phyloP scores from a whole-genome alignment of 2,113 vertebrate genomes.

The Hippocampus comes region DNA sequence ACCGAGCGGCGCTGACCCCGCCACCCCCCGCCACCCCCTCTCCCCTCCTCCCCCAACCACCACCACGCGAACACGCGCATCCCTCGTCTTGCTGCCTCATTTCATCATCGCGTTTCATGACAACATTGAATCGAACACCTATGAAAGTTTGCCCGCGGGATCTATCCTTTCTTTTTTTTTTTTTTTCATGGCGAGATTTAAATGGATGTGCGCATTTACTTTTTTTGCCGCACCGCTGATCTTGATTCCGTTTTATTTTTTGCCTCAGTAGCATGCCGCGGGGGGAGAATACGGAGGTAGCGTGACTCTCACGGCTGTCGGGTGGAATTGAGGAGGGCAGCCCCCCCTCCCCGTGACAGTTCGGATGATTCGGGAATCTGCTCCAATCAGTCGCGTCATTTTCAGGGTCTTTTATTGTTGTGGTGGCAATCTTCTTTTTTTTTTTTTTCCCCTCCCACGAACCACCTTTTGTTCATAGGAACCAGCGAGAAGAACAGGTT shows the following conservation, averaged over 20 bases:
- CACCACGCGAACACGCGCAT: conserved; percentile 5
- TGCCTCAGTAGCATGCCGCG: conserved; percentile 42
- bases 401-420: conserved; percentile 54
- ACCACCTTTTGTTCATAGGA: conserved; percentile 28
- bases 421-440: conserved; percentile 47
- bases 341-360: neutral
- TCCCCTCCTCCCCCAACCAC: neutral
- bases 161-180: neutral
- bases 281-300: conserved; percentile 33
- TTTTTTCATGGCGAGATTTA: conserved; percentile 28
- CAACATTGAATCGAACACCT: conserved; percentile 24
- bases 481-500: conserved; percentile 34
- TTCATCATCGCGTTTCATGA: conserved; percentile 36
- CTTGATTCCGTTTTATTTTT: conserved; percentile 3
- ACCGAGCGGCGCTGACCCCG: conserved; percentile 4
- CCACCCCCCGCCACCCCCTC: neutral
- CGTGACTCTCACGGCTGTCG: conserved; percentile 45
- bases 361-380: conserved; percentile 18
- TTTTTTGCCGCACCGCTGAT: conserved; percentile 40
- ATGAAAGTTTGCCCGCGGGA: conserved; percentile 24
- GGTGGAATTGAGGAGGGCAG: conserved; percentile 23
- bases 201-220: conserved; percentile 36
- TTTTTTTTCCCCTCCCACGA: conserved; percentile 5
- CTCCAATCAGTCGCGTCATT: conserved; percentile 58
- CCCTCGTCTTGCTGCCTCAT: conserved; percentile 16